A percentile compares a stretch with the other conserved stretches of the same genome.
These are phyloP conservation scores for Notothenia coriiceps DNA, from an alignment of 2,113 vertebrate genomes.

Conservation along the genomic window DNA sequence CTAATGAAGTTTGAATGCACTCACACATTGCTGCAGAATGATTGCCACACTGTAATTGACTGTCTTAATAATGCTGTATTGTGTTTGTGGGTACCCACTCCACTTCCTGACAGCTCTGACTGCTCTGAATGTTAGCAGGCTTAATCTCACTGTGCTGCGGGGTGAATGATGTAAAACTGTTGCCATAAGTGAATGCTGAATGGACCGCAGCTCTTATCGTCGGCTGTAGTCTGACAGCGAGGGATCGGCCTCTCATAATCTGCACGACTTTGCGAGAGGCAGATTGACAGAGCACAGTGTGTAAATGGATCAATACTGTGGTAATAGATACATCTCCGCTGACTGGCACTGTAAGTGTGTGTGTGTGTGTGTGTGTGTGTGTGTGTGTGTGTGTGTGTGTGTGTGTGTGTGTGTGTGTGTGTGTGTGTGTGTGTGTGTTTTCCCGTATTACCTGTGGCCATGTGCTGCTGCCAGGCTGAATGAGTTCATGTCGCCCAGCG, in stretches of 20 bases:
- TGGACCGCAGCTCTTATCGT: constrained; percentile 35
- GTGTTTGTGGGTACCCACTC: constrained; percentile 61
- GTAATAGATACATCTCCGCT: constrained; percentile 54
- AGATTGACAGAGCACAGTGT: constrained; percentile 40
- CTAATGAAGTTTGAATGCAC: not conserved
- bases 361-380: not conserved
- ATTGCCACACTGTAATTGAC: constrained; percentile 62
- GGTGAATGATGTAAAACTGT: constrained; percentile 47
- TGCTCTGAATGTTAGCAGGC: constrained; percentile 69
- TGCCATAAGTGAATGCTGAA: constrained; percentile 23
- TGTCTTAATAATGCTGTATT: constrained; percentile 70
- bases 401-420: not conserved
- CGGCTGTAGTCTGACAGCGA: constrained; percentile 16
- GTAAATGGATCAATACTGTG: constrained; percentile 65
- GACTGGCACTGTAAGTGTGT: constrained; percentile 19
- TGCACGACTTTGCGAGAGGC: constrained; percentile 40
- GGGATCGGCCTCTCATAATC: constrained; percentile 30
- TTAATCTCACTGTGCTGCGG: constrained; percentile 59
- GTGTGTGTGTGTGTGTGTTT: not conserved
- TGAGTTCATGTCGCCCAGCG: constrained; percentile 85
- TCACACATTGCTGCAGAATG: constrained; percentile 34
- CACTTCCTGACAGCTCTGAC: constrained; percentile 55
- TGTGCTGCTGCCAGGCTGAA: constrained; percentile 87
- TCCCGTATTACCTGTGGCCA: constrained; percentile 83
- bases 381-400: not conserved